Percentiles rank a stretch among this genome's conserved stretches.
Conservation (phyloP, 2,797 vertebrate species). For the Karalla daura region DNA sequence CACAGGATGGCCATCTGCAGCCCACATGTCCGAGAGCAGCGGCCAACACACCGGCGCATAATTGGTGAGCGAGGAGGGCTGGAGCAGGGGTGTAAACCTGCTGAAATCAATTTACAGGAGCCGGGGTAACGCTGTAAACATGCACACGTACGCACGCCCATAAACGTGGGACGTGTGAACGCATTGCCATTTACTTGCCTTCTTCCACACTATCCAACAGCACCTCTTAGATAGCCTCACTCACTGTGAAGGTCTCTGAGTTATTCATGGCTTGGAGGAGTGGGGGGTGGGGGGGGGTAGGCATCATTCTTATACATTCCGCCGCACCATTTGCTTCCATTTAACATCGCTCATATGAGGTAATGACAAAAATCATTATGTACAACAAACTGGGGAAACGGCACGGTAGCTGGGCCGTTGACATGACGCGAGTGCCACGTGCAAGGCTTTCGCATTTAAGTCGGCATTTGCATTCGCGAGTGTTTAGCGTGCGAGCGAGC, state of each 20-base stretch:
- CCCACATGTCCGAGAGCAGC: conserved; percentile 67
- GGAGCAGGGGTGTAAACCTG: conserved; percentile 33
- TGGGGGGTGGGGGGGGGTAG: no score
- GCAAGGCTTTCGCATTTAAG: conserved; percentile 8
- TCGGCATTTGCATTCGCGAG: background rate
- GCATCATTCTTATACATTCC: conserved; percentile 62
- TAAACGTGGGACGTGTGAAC: conserved; percentile 10
- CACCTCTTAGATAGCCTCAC: conserved; percentile 44
- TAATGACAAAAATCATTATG: conserved; percentile 66
- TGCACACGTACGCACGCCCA: conserved; percentile 10
- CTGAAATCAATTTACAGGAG: conserved; percentile 69
- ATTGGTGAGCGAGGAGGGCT: conserved; percentile 55
- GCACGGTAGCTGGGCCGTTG: conserved; percentile 12
- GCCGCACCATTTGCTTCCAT: conserved; percentile 65
- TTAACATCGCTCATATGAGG: conserved; percentile 70
- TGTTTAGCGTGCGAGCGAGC: conserved; percentile 6
- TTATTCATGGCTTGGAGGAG: conserved; percentile 60
- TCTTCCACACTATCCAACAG: conserved; percentile 12
- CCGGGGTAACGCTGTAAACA: conserved; percentile 26
- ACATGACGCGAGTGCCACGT: conserved; percentile 14
- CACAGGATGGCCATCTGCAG: conserved; percentile 71
- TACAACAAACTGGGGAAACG: conserved; percentile 36
- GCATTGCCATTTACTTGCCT: conserved; percentile 39
- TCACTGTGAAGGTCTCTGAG: conserved; percentile 58
- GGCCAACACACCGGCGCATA: conserved; percentile 66